phyloP scores from a whole-genome alignment of 1,140 invertebrate genomes.

The Conus betulinus region DNA sequence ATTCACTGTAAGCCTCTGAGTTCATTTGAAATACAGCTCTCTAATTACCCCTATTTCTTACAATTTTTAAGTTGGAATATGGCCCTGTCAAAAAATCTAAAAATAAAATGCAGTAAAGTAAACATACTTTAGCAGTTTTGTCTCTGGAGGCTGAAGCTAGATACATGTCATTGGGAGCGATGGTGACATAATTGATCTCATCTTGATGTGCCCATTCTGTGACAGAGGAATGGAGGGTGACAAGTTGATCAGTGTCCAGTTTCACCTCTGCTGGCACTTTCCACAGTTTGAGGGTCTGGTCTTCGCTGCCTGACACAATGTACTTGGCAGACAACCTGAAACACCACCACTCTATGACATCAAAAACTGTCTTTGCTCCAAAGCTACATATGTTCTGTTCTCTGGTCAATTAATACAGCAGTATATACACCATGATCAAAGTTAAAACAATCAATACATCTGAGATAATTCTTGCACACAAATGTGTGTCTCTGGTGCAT shows the following conservation, averaged over 20 bases:
- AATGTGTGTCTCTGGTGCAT: too few relatives aligned
- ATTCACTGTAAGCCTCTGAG: too few relatives aligned
- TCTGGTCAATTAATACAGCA: too few relatives aligned
- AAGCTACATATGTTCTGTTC: too few relatives aligned
- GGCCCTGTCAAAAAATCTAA: not conserved
- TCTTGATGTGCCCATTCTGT: slow-evolving; percentile 91
- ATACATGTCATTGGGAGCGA: slow-evolving; percentile 93
- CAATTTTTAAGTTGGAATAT: not conserved
- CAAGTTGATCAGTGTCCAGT: slow-evolving; percentile 50
- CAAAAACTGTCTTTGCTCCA: too few relatives aligned
- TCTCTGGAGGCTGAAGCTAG: slow-evolving; percentile 92
- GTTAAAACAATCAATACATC: too few relatives aligned
- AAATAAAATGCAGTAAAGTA: not conserved
- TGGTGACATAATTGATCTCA: slow-evolving; percentile 90
- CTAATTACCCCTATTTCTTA: not conserved
- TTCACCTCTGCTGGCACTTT: slow-evolving; percentile 78
- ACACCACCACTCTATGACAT: slow-evolving; percentile 67
- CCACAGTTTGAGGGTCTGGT: slow-evolving; percentile 96
- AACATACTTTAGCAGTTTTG: slow-evolving; percentile 91
- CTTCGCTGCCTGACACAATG: slow-evolving; percentile 89
- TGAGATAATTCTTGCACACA: too few relatives aligned
- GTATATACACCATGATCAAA: too few relatives aligned
- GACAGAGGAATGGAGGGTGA: slow-evolving; percentile 78
- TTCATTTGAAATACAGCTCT: not conserved
- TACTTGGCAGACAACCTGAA: slow-evolving; percentile 79